These are phyloP conservation scores for Pipra filicauda DNA, from an alignment of 2,113 vertebrate species.

Conservation along the genomic window DNA sequence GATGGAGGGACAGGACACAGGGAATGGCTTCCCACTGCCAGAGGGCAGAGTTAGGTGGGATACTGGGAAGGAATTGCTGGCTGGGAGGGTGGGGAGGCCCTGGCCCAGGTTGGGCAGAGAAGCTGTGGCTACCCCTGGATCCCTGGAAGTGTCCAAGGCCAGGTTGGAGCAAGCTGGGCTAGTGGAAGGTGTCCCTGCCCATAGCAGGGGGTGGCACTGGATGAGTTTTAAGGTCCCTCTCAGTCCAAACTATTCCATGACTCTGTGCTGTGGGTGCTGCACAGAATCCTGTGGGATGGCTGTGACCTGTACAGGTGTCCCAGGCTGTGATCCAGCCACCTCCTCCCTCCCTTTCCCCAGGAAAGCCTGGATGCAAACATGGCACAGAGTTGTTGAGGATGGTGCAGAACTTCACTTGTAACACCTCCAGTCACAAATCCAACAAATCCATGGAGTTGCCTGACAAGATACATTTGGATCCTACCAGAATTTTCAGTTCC, in stretches of 20 bases:
- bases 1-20: background rate
- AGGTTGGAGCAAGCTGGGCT: accelerated
- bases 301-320: background rate
- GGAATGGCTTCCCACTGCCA: background rate
- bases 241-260: background rate
- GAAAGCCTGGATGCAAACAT: background rate
- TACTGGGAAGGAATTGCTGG: background rate
- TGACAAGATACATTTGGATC: background rate
- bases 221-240: background rate
- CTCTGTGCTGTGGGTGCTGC: background rate
- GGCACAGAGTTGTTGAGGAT: accelerated
- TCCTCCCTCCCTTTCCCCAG: background rate
- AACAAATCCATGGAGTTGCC: background rate
- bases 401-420: background rate
- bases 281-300: background rate
- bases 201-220: background rate
- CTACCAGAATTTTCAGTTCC: background rate
- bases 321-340: background rate
- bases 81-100: accelerated
- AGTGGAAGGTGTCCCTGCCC: background rate
- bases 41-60: background rate
- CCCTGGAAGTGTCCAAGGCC: background rate
- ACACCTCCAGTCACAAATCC: background rate
- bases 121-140: background rate
- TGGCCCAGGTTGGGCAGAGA: background rate